Percentiles rank a stretch among this genome's conserved stretches.
phyloP scores from a whole-genome alignment of 2,888 invertebrate genomes.

The Agonum fuliginosum region DNA sequence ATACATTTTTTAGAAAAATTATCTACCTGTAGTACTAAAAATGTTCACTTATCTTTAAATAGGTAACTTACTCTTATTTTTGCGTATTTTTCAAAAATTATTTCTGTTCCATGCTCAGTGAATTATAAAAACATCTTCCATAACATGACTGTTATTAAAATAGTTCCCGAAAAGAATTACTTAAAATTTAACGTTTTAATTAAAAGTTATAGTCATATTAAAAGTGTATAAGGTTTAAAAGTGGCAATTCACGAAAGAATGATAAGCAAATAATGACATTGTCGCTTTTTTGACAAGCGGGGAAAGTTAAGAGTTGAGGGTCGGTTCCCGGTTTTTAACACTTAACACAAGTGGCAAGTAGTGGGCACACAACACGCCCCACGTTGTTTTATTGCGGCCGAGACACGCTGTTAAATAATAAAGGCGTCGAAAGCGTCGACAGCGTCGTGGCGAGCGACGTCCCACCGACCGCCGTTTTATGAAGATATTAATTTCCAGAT shows the following conservation, averaged over 20 bases:
- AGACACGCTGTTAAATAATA: conserved; percentile 55
- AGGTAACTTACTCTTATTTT: too few species aligned
- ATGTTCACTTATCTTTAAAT: too few species aligned
- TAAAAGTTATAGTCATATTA: background rate
- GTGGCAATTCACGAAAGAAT: background rate
- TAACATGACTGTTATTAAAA: too few species aligned
- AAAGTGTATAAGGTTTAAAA: background rate
- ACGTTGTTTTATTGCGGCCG: conserved; percentile 38
- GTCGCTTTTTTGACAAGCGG: background rate
- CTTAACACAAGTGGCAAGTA: background rate
- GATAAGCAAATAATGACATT: conserved; percentile 14
- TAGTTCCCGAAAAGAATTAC: too few species aligned
- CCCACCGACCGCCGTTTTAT: conserved; percentile 71
- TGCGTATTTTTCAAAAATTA: too few species aligned
- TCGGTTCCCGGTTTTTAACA: too few species aligned
- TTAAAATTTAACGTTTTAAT: conserved; percentile 2
- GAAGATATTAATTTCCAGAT: conserved; percentile 73
- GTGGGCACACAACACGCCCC: background rate
- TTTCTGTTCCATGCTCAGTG: too few species aligned
- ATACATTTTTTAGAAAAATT: too few species aligned
- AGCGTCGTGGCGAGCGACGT: conserved; percentile 57
- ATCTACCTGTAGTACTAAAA: too few species aligned
- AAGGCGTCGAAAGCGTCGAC: conserved; percentile 29
- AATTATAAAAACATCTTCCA: too few species aligned
- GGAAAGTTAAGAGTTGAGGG: conserved; percentile 10